These are phyloP conservation scores for Acromyrmex charruanus DNA, from an alignment of 1,140 invertebrate species.

Conservation along the genomic window DNA sequence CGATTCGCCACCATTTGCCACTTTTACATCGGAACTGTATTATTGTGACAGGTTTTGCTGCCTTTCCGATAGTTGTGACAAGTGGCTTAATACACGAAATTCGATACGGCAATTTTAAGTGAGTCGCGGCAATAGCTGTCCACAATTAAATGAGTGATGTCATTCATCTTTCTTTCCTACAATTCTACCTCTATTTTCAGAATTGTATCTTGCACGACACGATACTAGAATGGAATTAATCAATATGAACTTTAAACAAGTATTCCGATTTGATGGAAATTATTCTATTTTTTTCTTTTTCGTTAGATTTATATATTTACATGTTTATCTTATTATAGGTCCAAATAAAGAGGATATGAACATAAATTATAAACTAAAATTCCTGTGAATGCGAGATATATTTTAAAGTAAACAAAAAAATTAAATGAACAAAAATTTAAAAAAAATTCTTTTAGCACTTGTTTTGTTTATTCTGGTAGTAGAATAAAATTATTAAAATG, in stretches of 20 bases:
- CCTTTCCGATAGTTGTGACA: constrained; percentile 60
- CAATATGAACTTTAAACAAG: not conserved
- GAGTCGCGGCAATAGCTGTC: constrained; percentile 48
- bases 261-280: not conserved
- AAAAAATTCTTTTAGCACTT: not conserved
- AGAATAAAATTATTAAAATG: not conserved
- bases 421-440: not conserved
- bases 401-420: constrained; percentile 10
- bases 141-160: constrained; percentile 52
- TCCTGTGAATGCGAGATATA: constrained; percentile 7
- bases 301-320: not conserved
- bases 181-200: not conserved
- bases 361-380: not conserved
- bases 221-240: not conserved
- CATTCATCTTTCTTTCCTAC: constrained; percentile 14
- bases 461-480: not conserved
- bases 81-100: constrained; percentile 49
- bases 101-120: constrained; percentile 46
- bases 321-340: not conserved
- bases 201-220: constrained; percentile 28
- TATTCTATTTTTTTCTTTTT: not conserved
- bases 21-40: constrained; percentile 64
- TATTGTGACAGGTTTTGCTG: constrained; percentile 51
- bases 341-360: not conserved
- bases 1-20: constrained; percentile 66